Evolutionary conservation across 2,113 vertebrate species (phyloP), one percentile per base, ranked within the genome.

Genomic region (Erpornis zantholeuca): DNA sequence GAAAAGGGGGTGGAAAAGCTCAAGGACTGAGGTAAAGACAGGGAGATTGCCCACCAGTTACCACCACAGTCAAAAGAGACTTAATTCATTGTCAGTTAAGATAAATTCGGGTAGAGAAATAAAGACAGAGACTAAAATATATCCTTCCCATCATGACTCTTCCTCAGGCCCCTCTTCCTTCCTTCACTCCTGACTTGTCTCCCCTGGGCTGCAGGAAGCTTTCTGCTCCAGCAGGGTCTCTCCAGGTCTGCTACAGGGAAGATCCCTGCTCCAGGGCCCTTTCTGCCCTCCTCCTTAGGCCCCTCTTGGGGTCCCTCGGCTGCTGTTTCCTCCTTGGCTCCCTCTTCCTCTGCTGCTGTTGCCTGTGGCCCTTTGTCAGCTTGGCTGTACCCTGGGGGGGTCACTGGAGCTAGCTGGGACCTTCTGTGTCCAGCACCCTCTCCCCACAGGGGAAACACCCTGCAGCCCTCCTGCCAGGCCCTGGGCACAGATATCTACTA

Each of bases 181-280:
- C 3, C 23, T 64, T 59, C 0, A 0, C 3, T 44, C 38, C 29
- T 0, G 3, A 27, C 12, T 33, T 6, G 7, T 56, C 18, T 64
- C 20, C 22, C 29, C 47, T 29, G 38, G 11, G n/a, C 13, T 47
- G 9, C 20, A 23, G 33, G 6, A 7, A 6, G 6, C 20, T 60
- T 13, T 38, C 16, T 68, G 53, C 20, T 40, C 36, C 36, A 29
- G 27, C 6, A 9, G 8, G 15, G 19, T 59, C 11, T 40, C n/a
- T 40, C n/a, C 24, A 27, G n/a, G 6, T 15, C 20, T 69, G 16
- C 28, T 7, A 22, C 8, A 24, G n/a, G 28, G 19, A 24, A 38
- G 14, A 27, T 54, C 18, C 22, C 17, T 40, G 11, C 33, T 21
- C 25, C 15, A 21, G 11, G 4, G 9, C 12, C 24, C 16, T 7